Base-by-base conservation (phyloP, 2,888 invertebrate species). In the Liodrosophila aerea region DNA sequence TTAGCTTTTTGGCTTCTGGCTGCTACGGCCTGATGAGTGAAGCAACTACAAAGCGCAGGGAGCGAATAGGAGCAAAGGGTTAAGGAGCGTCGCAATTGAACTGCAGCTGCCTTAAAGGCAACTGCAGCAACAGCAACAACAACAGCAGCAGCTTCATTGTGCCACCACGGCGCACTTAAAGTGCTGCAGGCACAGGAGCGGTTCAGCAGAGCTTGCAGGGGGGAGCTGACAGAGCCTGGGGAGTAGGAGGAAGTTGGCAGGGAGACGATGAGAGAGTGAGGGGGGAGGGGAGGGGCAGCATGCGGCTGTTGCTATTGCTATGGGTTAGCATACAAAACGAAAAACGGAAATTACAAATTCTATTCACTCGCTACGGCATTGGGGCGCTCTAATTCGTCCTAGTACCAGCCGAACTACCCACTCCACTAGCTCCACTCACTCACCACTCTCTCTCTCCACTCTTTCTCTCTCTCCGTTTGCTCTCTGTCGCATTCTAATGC, bases 281-380 rank as follows among this genome's bases (percentile, higher is more conserved):
- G 1, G 7, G n/a, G n/a, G n/a, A n/a, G n/a, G n/a, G n/a, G n/a
- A n/a, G n/a, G n/a, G n/a, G n/a, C n/a, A n/a, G n/a, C 1, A 12
- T 36, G 50, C 33, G 53, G 53, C 52, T 59, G 27, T 56, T 57
- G 57, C 44, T 47, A 45, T 12, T 51, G 43, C 51, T 53, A 31
- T 9, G 63, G 73, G 74, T 73, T 77, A 75, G 76, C 76, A 77
- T 75, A 80, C 70, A 78, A 76, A 76, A 75, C 73, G 83, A 82
- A 71, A 59, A 82, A 83, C 80, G 83, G 80, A 82, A 80, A 82
- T 80, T 80, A 82, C 83, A 83, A 80, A 78, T 80, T 80, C 80
- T 82, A 80, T 80, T 80, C 80, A 80, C 83, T 83, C 83, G 69
- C 74, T 36, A 59, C 75, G 69, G 69, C 67, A 71, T 62, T 73